These are phyloP conservation scores for Dendrolimus kikuchii DNA, from an alignment of 1,140 invertebrate genomes.

Conservation along the genomic window DNA sequence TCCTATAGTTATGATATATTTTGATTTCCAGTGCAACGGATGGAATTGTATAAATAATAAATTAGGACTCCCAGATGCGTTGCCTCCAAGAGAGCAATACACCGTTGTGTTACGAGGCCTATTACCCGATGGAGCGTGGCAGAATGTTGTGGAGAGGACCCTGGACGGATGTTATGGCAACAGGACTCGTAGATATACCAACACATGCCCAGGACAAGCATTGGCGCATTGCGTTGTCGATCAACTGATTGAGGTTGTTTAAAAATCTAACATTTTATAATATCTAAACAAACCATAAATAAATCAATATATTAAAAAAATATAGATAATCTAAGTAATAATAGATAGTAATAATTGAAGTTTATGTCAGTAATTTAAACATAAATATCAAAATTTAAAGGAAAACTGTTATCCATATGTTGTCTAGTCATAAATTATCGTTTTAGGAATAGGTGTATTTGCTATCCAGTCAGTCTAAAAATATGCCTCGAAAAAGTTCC, in stretches of 20 bases:
- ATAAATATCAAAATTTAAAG: too few species aligned
- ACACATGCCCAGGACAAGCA: constrained; percentile 47
- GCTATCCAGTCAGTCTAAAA: too few species aligned
- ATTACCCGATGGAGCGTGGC: constrained; percentile 31
- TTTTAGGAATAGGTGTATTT: too few species aligned
- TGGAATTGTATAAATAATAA: constrained; percentile 45
- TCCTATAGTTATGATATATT: neutral
- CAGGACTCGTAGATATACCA: constrained; percentile 29
- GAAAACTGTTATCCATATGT: too few species aligned
- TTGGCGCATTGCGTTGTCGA: constrained; percentile 47
- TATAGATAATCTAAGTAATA: too few species aligned
- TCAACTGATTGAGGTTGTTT: constrained; percentile 31
- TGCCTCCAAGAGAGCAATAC: constrained; percentile 27
- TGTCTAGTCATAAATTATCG: too few species aligned
- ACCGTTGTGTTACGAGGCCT: constrained; percentile 11
- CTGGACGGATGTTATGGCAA: constrained; percentile 32
- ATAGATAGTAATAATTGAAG: too few species aligned
- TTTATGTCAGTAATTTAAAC: too few species aligned
- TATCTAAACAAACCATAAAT: too few species aligned
- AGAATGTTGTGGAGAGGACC: constrained; percentile 16
- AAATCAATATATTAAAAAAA: too few species aligned
- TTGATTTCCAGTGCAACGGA: constrained; percentile 37
- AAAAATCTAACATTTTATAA: too few species aligned
- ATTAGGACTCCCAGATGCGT: constrained; percentile 27
- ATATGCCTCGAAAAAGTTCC: too few species aligned